phyloP scores from a whole-genome alignment of 2,888 invertebrate genomes.

The Gymnoscelis rufifasciata region DNA sequence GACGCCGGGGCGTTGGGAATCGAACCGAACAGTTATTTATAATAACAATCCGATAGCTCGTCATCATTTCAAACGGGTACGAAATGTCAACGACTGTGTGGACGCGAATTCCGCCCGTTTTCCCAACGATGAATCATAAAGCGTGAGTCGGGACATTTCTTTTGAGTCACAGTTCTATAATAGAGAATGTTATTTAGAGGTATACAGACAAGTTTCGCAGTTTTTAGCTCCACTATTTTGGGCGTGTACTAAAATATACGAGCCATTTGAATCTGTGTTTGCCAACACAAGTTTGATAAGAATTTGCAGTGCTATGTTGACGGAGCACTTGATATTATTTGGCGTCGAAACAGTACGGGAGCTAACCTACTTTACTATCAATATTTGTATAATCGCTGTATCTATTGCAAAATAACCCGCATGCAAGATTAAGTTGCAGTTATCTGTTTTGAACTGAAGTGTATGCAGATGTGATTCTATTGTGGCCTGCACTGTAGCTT shows the following conservation, averaged over 20 bases:
- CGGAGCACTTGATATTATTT: constrained; percentile 71
- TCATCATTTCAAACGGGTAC: constrained; percentile 43
- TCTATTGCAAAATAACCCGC: constrained; percentile 52
- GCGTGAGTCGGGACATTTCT: constrained; percentile 59
- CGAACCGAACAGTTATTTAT: constrained; percentile 40
- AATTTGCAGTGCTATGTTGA: constrained; percentile 58
- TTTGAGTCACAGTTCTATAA: constrained; percentile 47
- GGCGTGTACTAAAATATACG: constrained; percentile 53
- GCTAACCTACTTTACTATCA: constrained; percentile 73
- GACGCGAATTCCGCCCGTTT: constrained; percentile 57
- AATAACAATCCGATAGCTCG: constrained; percentile 29
- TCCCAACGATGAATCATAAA: constrained; percentile 64
- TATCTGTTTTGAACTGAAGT: too few species aligned
- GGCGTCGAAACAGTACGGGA: constrained; percentile 62
- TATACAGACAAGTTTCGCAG: constrained; percentile 50
- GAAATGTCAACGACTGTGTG: constrained; percentile 69
- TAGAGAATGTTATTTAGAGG: constrained; percentile 47
- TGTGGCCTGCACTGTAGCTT: constrained; percentile 41
- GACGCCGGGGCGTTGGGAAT: constrained; percentile 23
- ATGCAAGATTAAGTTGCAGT: constrained; percentile 12
- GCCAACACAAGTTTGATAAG: constrained; percentile 64
- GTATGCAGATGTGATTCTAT: constrained; percentile 28
- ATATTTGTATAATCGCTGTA: constrained; percentile 60
- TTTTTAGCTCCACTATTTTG: constrained; percentile 35
- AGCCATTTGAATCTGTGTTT: constrained; percentile 58